Evolutionary conservation across 2,113 vertebrate species (phyloP), one percentile per base, ranked within the genome.

Genomic region (Brachionichthys hirsutus): DNA sequence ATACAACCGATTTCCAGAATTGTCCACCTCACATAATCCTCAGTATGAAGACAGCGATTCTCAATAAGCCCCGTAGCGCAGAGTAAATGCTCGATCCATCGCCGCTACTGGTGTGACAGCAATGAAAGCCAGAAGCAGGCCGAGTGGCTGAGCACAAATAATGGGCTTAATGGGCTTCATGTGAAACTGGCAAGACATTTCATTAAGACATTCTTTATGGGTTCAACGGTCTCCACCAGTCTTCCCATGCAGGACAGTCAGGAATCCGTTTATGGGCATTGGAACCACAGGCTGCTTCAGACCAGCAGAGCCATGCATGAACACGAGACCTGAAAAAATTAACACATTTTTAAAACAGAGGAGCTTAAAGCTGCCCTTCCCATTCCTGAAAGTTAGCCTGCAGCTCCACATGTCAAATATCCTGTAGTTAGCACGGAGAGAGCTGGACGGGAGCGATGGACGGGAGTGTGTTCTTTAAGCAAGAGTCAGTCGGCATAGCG

Each of bases 111-210:
- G 77, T 76, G 69, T 46, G 72, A 61, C 66, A 24, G 68, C 62
- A 47, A 76, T 86, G 75, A 88, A 87, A 85, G 82, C 88, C 77
- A 82, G 62, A 82, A 80, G 19, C 8, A 63, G 70, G 20, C 77
- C 30, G 63, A 75, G 54, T 46, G 69, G 79, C 78, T 57, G 44
- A 66, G 55, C 74, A 65, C 35, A 80, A 75, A 86, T 85, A 87
- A 88, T 86, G 80, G 75, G 18, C 80, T 75, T 88, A 90, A 89
- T 91, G 82, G 85, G 85, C 85, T 80, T 88, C 88, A 89, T 85
- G 80, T 88, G 83, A 84, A n/a, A 68, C 58, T 42, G 58, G 63
- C 60, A 76, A 70, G 77, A 83, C 70, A 56, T 77, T 66, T 78
- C 58, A 43, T 84, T 83, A 70, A 49, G 12, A 68, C 75, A 63